Base-by-base conservation (phyloP, 37 sponge, comb jelly and placozoan genomes). In the Hormiphora californensis region DNA sequence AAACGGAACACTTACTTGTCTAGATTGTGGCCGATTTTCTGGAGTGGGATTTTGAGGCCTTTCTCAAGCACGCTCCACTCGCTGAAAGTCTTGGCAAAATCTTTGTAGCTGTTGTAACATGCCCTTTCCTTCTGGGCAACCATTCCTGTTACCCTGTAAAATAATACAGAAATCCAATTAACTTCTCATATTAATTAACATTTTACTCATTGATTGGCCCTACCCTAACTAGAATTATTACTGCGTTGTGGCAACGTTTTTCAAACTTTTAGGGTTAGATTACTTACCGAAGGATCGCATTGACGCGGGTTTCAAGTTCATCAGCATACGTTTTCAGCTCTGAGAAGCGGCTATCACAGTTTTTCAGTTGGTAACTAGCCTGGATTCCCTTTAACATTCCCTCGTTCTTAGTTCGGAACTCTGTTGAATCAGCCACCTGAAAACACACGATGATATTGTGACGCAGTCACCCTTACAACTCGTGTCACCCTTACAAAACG, bases 291-390 rank as follows among this genome's bases (percentile, higher is more conserved):
- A 73, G 46, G 9, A 73, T n/a, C 4, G 81, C 81, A 21, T 73
- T 73, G 2, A 73, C 43, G 1, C 81, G 32, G 1, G 39, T 33
- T 21, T 73, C 81, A 1, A 73, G 46, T 46, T 73, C 81, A 17
- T 73, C 81, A 21, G 81, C 81, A 19, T 73, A 73, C 0, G 81
- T 73, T 5, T 46, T 39, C 81, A 73, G 46, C 46, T 73, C 81
- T 7, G 81, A 73, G 46, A 73, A 73, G 15, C 81, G 41, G 0
- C 46, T 43, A 28, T 73, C 81, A 40, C 81, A 73, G 81, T 73
- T 43, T 36, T 73, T 73, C 46, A 73, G 81, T 28, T 73, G 81
- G 46, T 73, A 73, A 73, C 81, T 73, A 4, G 81, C 81, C 43
- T 43, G 25, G 0, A 73, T 41, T 40, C 81, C 81, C 25, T 41